Conservation (phyloP, 2,113 vertebrate genomes). For the Poicephalus gulielmi region DNA sequence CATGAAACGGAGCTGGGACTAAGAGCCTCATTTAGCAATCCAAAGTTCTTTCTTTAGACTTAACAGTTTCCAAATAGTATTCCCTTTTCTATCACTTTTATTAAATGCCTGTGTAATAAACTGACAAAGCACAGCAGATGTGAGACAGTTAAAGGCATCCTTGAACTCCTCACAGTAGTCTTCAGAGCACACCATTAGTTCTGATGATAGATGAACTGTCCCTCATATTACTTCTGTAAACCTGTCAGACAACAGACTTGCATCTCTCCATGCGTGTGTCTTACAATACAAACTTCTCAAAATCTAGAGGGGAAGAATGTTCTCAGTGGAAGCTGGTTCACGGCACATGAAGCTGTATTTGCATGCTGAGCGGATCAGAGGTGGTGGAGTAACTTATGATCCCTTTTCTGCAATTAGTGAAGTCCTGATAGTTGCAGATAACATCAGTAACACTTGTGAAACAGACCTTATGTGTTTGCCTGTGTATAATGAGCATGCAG, state of each 20-base stretch:
- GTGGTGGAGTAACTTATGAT: background rate
- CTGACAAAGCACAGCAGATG: background rate
- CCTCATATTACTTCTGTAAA: background rate
- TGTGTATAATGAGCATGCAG: background rate
- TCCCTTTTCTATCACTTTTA: background rate
- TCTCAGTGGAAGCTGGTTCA: background rate
- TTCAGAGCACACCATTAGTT: background rate
- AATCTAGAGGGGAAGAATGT: background rate
- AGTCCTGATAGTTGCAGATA: background rate
- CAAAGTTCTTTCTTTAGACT: background rate
- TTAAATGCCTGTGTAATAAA: background rate
- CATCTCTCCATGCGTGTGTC: accelerated
- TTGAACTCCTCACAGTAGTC: background rate
- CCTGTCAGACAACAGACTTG: background rate
- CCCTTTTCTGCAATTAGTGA: background rate
- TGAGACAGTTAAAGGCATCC: background rate
- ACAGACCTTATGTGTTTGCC: background rate
- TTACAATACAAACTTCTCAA: background rate
- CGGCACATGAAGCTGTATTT: background rate
- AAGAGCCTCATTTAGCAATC: background rate
- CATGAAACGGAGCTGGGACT: background rate
- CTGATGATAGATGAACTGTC: background rate
- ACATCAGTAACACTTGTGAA: background rate
- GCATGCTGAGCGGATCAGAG: background rate
- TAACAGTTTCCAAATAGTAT: background rate